Conservation (phyloP, 2,113 vertebrate genomes). For the Campylomormyrus tamandua region DNA sequence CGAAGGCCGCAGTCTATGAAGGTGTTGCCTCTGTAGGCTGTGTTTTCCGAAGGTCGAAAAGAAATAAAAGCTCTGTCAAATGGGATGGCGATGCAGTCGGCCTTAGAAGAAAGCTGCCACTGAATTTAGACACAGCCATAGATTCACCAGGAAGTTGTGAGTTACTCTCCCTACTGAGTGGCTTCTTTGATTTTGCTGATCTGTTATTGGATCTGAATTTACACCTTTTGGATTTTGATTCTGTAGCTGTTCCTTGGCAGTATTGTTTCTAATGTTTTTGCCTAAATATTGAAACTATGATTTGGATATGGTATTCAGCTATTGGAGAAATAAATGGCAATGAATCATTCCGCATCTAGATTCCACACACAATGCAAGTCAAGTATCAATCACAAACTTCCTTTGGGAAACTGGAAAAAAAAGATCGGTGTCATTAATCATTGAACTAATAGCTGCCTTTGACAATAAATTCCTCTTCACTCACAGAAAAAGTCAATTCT, state of each 20-base stretch:
- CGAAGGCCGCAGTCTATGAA: background rate
- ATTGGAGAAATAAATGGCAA: background rate
- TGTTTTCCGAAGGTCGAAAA: background rate
- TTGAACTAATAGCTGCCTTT: background rate
- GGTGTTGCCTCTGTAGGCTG: background rate
- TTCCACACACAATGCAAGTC: background rate
- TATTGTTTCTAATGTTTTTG: background rate
- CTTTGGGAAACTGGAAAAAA: background rate
- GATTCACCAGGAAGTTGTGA: background rate
- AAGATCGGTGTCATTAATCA: background rate
- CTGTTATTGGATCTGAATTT: background rate
- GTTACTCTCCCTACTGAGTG: background rate
- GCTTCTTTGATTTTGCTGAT: background rate
- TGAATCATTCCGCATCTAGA: background rate
- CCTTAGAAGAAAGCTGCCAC: background rate
- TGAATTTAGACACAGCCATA: background rate
- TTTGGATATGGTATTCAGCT: background rate
- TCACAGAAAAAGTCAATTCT: background rate
- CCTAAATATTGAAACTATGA: background rate
- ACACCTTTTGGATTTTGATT: background rate
- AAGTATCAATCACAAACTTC: background rate
- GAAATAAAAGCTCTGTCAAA: too few species aligned
- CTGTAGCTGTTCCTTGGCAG: background rate
- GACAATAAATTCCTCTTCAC: background rate
- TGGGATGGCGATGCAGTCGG: too few species aligned